phyloP scores from a whole-genome alignment of 2,797 vertebrate genomes.

The Myotis findleyi region DNA sequence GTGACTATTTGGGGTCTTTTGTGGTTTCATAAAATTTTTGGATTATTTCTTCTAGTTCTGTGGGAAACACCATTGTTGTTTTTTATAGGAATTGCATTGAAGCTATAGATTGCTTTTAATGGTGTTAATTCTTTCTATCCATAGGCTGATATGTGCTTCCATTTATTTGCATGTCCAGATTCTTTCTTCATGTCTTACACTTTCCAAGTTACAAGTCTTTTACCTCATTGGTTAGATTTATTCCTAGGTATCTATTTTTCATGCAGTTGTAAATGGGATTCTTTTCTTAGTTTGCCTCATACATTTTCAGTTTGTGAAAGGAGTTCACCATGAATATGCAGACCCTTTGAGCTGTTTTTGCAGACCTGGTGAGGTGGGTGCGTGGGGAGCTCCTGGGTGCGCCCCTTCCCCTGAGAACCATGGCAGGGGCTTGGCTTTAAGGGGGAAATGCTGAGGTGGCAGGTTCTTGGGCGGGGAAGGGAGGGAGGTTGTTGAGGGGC shows the following conservation, averaged over 20 bases:
- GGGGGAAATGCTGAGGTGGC: neutral
- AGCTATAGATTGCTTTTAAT: neutral
- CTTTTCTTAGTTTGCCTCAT: neutral
- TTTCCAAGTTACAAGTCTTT: neutral
- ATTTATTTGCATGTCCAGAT: neutral
- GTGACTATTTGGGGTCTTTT: neutral
- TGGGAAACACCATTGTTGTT: neutral
- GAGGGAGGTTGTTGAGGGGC: neutral
- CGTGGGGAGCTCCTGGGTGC: neutral
- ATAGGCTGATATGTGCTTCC: neutral
- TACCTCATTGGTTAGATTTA: neutral
- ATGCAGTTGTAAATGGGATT: neutral
- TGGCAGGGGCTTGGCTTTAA: neutral
- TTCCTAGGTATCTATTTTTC: neutral
- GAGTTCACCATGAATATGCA: conserved; percentile 56
- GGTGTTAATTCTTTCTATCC: neutral
- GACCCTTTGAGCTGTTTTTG: conserved; percentile 69
- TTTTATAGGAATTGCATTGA: neutral
- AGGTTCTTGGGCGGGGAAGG: neutral
- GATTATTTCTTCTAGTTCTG: neutral
- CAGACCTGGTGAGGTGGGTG: neutral
- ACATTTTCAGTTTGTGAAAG: conserved; percentile 69
- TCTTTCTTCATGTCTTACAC: neutral
- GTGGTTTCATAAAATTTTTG: neutral
- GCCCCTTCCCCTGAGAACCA: neutral